Evolutionary conservation across 2,113 vertebrate species (phyloP).

Genomic region (Cariama cristata): DNA sequence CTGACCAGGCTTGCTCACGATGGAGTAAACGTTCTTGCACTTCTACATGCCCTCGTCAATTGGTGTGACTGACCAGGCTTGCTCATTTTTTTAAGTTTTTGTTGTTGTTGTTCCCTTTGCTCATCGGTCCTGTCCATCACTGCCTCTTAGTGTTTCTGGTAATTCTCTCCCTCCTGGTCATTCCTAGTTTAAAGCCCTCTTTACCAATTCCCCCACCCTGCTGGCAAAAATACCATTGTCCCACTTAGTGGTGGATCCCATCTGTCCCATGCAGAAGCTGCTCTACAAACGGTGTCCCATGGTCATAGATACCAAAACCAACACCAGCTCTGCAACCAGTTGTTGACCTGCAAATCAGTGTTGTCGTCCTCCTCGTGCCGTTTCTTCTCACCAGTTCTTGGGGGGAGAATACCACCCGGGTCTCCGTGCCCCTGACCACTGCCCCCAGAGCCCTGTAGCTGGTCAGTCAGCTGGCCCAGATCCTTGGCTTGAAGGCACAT

Average conservation of each 20-base stretch:
- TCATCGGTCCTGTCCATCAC: not conserved
- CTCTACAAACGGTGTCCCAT: not conserved
- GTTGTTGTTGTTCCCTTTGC: no score
- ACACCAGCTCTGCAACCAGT: not conserved
- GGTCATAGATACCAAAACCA: not conserved
- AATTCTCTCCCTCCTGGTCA: not conserved
- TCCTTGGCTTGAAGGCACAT: not conserved
- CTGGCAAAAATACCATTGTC: not conserved
- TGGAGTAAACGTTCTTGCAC: not conserved
- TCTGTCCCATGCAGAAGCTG: not conserved
- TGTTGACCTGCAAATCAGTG: not conserved
- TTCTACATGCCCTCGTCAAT: not conserved
- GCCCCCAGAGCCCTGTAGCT: not conserved
- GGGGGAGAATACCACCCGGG: not conserved
- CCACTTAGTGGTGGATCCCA: not conserved
- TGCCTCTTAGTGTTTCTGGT: not conserved
- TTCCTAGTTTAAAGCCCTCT: not conserved
- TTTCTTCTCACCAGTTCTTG: not conserved
- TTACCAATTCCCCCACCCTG: not conserved
- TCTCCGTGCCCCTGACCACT: not conserved
- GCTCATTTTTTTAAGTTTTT: not conserved
- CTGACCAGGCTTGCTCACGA: not conserved
- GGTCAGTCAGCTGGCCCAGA: not conserved
- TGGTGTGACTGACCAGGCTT: not conserved
- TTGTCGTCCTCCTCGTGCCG: fast-evolving